Base-by-base conservation (phyloP, 2,888 invertebrate species). In the Spialia ferax region DNA sequence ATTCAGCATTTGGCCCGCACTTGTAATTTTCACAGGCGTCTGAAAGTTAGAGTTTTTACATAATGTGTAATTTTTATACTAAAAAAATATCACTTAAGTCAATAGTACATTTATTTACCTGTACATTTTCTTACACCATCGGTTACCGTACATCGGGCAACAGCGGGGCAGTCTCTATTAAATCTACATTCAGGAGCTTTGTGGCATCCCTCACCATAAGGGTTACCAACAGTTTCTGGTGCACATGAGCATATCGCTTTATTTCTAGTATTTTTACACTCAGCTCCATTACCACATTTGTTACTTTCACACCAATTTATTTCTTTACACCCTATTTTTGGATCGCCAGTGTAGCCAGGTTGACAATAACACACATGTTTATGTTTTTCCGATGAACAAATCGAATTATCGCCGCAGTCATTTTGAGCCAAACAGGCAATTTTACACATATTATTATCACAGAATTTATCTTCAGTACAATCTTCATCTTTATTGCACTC, bases 1-100 rank as follows among this genome's bases (percentile, higher is more conserved):
- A 98, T 82, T 98, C 97, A 29, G 98, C 95, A 86, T 98, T 98
- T 2, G 95, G 95, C 65, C 97, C 98, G 89, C 98, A 98, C 71
- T 94, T 93, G 0, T 96, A 94, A 74, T 95, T 95, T 77, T 97
- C 96, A 84, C 98, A 98, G 32, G 96, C 97, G 89, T 97, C 96
- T 95, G 75, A 52, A 88, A 85, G n/a, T 13, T 5, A n/a, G n/a
- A n/a, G n/a, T 22, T 50, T 71, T 18, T 18, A 32, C 13, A 52
- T n/a, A 26, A 13, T 15, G 11, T 11, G 15, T 1, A 4, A 38
- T 6, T 13, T 38, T 11, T 13, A 22, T 1, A 15, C 13, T 35
- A 22, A 57, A 29, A 22, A 0, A 22, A 35, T 26, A 35, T 26
- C 8, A 62, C n/a, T 8, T 45, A 45, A 45, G 18, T 18, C 22